Base-by-base conservation (phyloP, 2,888 invertebrate genomes). In the Mesorhabditis sp. region DNA sequence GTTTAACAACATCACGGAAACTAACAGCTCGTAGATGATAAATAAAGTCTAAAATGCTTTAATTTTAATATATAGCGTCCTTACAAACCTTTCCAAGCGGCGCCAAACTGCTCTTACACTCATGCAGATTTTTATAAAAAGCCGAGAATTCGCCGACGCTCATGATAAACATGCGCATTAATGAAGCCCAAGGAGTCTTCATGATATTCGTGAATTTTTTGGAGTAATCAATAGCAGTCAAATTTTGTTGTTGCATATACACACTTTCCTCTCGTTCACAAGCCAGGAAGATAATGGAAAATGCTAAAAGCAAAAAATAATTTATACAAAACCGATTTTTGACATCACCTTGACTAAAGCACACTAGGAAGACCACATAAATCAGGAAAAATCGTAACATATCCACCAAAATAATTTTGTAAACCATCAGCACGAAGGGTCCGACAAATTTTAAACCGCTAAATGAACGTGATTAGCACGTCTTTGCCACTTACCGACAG, bases 361-460 rank as follows among this genome's bases (percentile, higher is more conserved):
- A 93, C 90, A 96, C 92, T 4, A 97, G 93, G 86, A 97, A 97
- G 5, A 97, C 94, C 74, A 94, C 88, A 86, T 97, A 97, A 85
- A 97, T 97, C 66, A 92, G 92, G 72, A 95, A 94, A 87, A 97
- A 97, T 76, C 96, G 90, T 43, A 96, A 88, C 45, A 97, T 89
- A 88, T 97, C 97, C 69, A 95, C 95, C 90, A 92, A 92, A 65
- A 97, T 92, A 95, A 97, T 97, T 76, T 95, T 90, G 88, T 97
- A 97, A 80, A 97, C 95, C 96, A 97, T 97, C 79, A 96, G 94
- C n/a, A 97, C 96, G 90, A 97, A 97, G 0, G 97, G 96, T 3
- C 97, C 97, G 2, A 97, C 95, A 0, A 95, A 94, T 87, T 95
- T 94, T 87, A 97, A 94, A 13, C 95, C 96, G 84, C 97, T 94